Evolutionary conservation across 2,888 invertebrate genomes (phyloP).

Genomic region (Apamea monoglypha): DNA sequence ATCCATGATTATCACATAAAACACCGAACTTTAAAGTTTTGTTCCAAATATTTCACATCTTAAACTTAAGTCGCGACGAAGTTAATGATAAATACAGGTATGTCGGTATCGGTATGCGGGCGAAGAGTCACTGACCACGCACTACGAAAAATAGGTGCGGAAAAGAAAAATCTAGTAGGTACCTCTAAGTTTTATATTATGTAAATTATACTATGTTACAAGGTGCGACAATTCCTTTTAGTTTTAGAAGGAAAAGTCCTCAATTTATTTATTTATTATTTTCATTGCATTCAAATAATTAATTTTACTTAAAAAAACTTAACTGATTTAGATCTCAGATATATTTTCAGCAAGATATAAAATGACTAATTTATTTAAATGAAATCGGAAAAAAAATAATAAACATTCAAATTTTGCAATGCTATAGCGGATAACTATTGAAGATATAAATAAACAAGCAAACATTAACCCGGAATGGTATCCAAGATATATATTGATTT

Average conservation of each 20-base stretch:
- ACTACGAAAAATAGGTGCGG: conserved; percentile 24
- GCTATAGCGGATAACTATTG: too few species aligned
- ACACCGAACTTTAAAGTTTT: background rate
- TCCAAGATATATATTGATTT: background rate
- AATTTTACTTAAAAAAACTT: background rate
- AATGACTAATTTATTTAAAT: conserved; percentile 1
- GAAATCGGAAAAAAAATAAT: too few species aligned
- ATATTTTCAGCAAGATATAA: background rate
- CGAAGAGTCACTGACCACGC: conserved; percentile 33
- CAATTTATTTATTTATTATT: background rate
- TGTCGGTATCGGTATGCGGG: conserved; percentile 26
- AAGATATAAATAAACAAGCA: conserved; percentile 20
- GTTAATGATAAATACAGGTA: conserved; percentile 47
- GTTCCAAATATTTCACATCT: conserved; percentile 37
- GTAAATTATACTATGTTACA: conserved; percentile 26
- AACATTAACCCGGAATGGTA: background rate
- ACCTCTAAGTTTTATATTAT: conserved; percentile 24
- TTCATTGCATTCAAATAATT: background rate
- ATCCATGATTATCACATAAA: conserved; percentile 13
- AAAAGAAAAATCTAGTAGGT: conserved; percentile 27
- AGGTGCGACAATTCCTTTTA: background rate
- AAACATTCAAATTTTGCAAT: background rate
- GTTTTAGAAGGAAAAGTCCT: background rate
- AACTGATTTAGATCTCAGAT: conserved; percentile 1
- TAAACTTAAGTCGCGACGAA: conserved; percentile 23